Evolutionary conservation across 2,113 vertebrate species (phyloP).

Genomic region (Cyprinodon brontotheroides): DNA sequence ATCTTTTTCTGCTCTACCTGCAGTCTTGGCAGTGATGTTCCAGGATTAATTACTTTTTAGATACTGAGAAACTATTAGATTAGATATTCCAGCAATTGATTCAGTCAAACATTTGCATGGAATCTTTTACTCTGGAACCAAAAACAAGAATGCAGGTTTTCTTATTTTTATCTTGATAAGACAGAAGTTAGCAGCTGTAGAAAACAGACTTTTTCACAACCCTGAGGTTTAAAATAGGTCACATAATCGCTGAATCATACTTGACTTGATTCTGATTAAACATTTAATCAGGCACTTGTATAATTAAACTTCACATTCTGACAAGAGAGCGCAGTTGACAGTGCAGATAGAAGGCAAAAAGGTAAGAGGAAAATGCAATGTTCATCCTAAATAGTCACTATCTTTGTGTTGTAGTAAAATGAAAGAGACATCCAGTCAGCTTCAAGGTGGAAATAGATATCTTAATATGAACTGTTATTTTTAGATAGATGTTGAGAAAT

Average conservation of each 20-base stretch:
- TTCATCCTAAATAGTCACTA: conserved; percentile 1
- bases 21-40: neutral
- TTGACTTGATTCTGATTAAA: conserved; percentile 10
- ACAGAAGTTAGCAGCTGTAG: neutral
- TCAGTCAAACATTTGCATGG: conserved; percentile 16
- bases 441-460: neutral
- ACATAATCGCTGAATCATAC: neutral
- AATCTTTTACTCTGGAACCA: neutral
- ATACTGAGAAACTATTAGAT: conserved; percentile 12
- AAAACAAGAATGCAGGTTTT: neutral
- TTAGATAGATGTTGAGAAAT: neutral
- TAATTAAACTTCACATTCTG: neutral
- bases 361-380: neutral
- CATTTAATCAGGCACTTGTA: neutral
- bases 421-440: neutral
- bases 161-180: neutral
- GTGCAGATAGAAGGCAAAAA: neutral
- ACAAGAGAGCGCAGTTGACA: neutral
- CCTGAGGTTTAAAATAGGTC: conserved; percentile 15
- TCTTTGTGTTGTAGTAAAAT: neutral
- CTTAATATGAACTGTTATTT: neutral
- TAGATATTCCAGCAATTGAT: neutral
- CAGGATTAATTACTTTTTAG: conserved; percentile 19
- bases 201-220: neutral
- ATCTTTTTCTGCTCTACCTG: neutral